phyloP scores from a whole-genome alignment of 2,797 vertebrate species.

The Hypotaenidia okinawae region DNA sequence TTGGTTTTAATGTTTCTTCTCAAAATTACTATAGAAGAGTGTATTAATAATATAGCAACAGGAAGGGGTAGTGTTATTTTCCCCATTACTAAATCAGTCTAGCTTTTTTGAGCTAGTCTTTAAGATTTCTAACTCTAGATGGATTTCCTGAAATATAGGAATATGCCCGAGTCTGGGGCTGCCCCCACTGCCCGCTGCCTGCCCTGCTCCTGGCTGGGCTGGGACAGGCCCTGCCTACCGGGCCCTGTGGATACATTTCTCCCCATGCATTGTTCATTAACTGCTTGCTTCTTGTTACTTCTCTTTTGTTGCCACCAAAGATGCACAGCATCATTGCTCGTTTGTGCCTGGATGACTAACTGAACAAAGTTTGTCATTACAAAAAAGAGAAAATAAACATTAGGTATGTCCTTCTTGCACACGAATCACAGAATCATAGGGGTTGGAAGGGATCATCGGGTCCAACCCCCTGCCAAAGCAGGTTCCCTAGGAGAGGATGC shows the following conservation, averaged over 20 bases:
- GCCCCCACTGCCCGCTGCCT: rapidly evolving
- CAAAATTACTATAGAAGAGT: neutral
- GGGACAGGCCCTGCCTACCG: too few relatives aligned
- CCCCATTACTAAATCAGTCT: neutral
- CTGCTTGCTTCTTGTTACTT: neutral
- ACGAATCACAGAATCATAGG: too few relatives aligned
- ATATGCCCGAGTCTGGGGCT: neutral
- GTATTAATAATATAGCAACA: neutral
- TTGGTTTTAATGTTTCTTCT: neutral
- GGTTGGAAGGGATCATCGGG: too few relatives aligned
- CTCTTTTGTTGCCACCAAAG: neutral
- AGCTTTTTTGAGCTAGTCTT: neutral
- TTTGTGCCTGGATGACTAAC: neutral
- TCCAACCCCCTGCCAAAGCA: too few relatives aligned
- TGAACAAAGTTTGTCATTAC: neutral
- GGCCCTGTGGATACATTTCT: neutral
- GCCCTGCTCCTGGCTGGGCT: neutral
- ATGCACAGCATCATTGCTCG: neutral
- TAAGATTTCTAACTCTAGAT: neutral
- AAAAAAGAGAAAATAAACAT: neutral
- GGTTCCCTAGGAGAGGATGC: too few relatives aligned
- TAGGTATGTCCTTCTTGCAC: neutral
- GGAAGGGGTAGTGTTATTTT: neutral
- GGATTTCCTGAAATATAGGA: neutral
- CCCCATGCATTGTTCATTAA: rapidly evolving